Conservation (phyloP, 2,797 vertebrate species). For the Borostomias antarcticus region DNA sequence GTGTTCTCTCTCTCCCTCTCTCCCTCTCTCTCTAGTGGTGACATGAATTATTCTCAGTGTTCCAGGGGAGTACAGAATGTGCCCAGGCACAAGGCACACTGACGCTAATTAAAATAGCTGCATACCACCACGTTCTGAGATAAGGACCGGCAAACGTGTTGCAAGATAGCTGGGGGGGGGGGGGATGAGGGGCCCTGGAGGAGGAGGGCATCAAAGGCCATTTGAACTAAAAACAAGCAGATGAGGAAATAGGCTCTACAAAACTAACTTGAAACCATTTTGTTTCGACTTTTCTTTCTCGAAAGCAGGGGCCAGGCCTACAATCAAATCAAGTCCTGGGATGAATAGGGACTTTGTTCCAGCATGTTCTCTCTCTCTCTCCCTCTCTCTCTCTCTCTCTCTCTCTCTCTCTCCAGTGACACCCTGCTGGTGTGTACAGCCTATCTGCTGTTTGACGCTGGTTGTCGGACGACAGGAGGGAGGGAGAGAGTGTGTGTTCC, state of each 20-base stretch:
- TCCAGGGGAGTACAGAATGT: not conserved
- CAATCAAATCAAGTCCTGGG: not conserved
- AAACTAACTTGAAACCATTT: not conserved
- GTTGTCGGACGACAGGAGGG: no score
- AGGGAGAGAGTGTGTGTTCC: constrained; percentile 42
- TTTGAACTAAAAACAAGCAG: not conserved
- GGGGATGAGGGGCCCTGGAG: not conserved
- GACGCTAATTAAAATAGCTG: constrained; percentile 19
- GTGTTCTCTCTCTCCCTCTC: not conserved
- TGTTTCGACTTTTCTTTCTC: not conserved
- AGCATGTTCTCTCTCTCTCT: constrained; percentile 24
- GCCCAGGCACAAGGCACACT: not conserved
- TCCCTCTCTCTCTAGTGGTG: not conserved
- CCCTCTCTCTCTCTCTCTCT: constrained; percentile 13
- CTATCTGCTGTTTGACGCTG: constrained; percentile 37
- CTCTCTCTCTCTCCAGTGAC: constrained; percentile 22
- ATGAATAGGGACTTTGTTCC: constrained; percentile 67
- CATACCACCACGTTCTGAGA: not conserved
- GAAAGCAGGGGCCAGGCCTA: constrained; percentile 13
- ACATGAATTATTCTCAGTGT: not conserved
- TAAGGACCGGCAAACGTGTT: not conserved
- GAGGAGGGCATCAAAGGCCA: not conserved
- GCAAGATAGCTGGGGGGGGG: not conserved
- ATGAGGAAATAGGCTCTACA: not conserved
- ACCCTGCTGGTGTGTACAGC: constrained; percentile 52